Conservation (phyloP, 1,140 invertebrate species). For the Heliconius congener region DNA sequence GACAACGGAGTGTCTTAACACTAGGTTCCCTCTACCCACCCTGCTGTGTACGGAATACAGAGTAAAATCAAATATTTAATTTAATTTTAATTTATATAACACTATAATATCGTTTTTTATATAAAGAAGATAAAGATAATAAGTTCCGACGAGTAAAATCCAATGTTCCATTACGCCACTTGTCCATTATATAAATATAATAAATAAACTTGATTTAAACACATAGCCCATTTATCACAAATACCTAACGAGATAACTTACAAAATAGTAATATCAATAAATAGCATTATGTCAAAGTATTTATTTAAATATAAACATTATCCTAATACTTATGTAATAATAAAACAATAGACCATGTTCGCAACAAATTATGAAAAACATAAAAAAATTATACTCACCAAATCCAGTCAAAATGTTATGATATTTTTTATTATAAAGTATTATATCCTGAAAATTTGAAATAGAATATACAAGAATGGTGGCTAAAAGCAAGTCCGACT, state of each 20-base stretch:
- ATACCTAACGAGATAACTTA: not conserved
- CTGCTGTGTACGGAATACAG: too few relatives aligned
- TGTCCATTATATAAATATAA: not conserved
- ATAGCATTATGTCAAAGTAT: not conserved
- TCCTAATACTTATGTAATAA: not conserved
- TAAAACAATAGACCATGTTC: slow-evolving; percentile 43
- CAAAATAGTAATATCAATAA: not conserved
- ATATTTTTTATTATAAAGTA: too few relatives aligned
- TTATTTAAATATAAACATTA: slow-evolving; percentile 12
- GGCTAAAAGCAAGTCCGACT: slow-evolving; percentile 8
- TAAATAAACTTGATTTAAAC: not conserved
- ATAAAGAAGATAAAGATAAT: too few relatives aligned
- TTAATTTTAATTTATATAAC: too few relatives aligned
- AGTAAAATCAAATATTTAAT: too few relatives aligned
- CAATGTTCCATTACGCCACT: not conserved
- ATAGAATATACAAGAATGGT: slow-evolving; percentile 12
- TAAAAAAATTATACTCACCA: slow-evolving; percentile 46
- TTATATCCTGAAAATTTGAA: slow-evolving; percentile 30
- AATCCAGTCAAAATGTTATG: not conserved
- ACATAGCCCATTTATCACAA: not conserved
- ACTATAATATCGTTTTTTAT: too few relatives aligned
- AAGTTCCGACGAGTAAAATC: not conserved
- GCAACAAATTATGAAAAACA: slow-evolving; percentile 31
- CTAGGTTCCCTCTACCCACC: too few relatives aligned
- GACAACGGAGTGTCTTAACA: too few relatives aligned